phyloP scores from a whole-genome alignment of 2,888 invertebrate species.

The Dolichomitus sp. region DNA sequence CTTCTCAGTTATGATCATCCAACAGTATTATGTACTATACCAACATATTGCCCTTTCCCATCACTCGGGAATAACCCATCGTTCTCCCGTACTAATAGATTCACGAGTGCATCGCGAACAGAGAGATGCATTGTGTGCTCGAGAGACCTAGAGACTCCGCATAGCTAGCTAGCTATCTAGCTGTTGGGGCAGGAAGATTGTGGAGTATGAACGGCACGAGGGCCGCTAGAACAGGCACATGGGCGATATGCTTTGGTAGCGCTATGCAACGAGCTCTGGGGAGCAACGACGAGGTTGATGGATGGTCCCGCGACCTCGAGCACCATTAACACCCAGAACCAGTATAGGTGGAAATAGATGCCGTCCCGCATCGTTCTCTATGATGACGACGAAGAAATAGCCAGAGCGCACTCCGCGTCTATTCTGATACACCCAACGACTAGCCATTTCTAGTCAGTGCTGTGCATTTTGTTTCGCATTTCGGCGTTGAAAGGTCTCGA shows the following conservation, averaged over 20 bases:
- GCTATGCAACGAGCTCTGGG: constrained; percentile 57
- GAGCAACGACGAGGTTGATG: constrained; percentile 75
- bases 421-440: constrained; percentile 16
- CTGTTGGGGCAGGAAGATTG: constrained; percentile 55
- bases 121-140: constrained; percentile 68
- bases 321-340: constrained; percentile 77
- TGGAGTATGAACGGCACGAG: constrained; percentile 37
- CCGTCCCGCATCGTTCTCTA: constrained; percentile 6
- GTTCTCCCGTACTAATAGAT: constrained; percentile 79
- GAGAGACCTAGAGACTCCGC: constrained; percentile 54
- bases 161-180: constrained; percentile 24
- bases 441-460: constrained; percentile 4
- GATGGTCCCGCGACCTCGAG: constrained; percentile 76
- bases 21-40: constrained; percentile 9
- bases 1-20: constrained; percentile 41
- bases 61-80: constrained; percentile 72
- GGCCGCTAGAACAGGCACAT: constrained; percentile 45
- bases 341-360: constrained; percentile 19
- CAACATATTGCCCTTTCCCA: constrained; percentile 38
- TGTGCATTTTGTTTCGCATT: not conserved
- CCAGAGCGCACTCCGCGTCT: not conserved
- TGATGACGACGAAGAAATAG: constrained; percentile 30
- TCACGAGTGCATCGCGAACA: constrained; percentile 73
- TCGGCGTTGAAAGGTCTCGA: not conserved
- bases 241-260: constrained; percentile 57